phyloP scores from a whole-genome alignment of 35 echinoderm and acorn worm genomes.

The Nesometra sesokonis region DNA sequence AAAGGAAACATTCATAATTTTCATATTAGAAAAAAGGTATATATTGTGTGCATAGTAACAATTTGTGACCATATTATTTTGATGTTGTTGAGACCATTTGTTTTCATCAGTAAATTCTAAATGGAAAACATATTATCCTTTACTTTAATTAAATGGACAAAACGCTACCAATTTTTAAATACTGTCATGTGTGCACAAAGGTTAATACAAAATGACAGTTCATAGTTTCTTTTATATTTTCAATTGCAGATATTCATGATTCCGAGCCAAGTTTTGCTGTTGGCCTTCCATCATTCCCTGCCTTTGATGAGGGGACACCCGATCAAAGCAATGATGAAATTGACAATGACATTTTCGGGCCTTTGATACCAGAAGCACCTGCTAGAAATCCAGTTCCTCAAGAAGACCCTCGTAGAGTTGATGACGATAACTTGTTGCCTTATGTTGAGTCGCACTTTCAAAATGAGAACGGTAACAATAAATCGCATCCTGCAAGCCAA shows the following conservation, averaged over 20 bases:
- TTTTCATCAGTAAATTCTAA: too few species aligned
- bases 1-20: too few species aligned
- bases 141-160: too few species aligned
- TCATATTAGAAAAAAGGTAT: too few species aligned
- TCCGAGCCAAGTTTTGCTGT: not conserved
- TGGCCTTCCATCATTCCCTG: not conserved
- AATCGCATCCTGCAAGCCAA: not conserved
- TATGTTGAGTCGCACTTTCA: not conserved
- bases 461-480: not conserved
- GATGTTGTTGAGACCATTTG: too few species aligned
- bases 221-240: not conserved
- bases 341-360: not conserved
- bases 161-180: too few species aligned
- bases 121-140: too few species aligned
- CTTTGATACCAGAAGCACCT: not conserved
- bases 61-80: too few species aligned
- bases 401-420: not conserved
- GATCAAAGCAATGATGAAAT: not conserved
- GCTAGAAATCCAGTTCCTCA: not conserved
- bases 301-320: not conserved
- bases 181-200: too few species aligned
- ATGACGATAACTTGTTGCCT: not conserved
- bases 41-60: too few species aligned
- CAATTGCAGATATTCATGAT: not conserved
- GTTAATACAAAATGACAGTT: too few species aligned